phyloP scores from a whole-genome alignment of 1,140 invertebrate genomes.

The Liolophura sinensis region DNA sequence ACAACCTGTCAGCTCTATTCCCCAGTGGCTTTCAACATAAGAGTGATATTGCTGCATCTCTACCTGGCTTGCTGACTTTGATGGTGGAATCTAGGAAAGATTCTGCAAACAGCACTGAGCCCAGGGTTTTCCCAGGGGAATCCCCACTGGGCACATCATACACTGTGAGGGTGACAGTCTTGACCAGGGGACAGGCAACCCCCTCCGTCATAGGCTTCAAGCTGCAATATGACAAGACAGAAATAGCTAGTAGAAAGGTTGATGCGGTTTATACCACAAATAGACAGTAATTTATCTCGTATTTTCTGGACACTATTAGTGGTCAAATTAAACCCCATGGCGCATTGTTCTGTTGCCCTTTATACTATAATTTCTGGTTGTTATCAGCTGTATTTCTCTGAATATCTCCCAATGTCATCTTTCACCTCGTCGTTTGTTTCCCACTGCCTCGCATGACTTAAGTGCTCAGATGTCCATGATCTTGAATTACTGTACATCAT shows the following conservation, averaged over 20 bases:
- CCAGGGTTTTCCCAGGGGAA: conserved; percentile 22
- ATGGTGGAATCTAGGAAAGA: conserved; percentile 47
- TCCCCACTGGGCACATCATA: conserved; percentile 37
- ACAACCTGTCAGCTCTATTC: not conserved
- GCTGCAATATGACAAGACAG: conserved; percentile 9
- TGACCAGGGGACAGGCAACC: conserved; percentile 26
- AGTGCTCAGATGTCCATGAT: too few relatives aligned
- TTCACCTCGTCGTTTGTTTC: too few relatives aligned
- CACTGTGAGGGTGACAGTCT: conserved; percentile 30
- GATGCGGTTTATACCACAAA: too few relatives aligned
- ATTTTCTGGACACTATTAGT: too few relatives aligned
- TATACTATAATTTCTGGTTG: too few relatives aligned
- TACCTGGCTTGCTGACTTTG: conserved; percentile 27
- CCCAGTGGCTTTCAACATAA: not conserved
- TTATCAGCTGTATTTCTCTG: too few relatives aligned
- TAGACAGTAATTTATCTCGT: too few relatives aligned
- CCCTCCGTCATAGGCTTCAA: conserved; percentile 26
- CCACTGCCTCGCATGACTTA: too few relatives aligned
- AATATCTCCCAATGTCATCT: too few relatives aligned
- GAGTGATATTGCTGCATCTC: conserved; percentile 1
- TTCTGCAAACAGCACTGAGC: conserved; percentile 44
- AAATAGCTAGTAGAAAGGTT: not conserved
- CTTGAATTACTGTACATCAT: too few relatives aligned
- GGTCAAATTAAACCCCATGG: too few relatives aligned
- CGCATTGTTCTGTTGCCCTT: too few relatives aligned